Evolutionary conservation across 2,113 vertebrate species (phyloP), one percentile per base, ranked within the genome.

Genomic region (Nesoenas mayeri): DNA sequence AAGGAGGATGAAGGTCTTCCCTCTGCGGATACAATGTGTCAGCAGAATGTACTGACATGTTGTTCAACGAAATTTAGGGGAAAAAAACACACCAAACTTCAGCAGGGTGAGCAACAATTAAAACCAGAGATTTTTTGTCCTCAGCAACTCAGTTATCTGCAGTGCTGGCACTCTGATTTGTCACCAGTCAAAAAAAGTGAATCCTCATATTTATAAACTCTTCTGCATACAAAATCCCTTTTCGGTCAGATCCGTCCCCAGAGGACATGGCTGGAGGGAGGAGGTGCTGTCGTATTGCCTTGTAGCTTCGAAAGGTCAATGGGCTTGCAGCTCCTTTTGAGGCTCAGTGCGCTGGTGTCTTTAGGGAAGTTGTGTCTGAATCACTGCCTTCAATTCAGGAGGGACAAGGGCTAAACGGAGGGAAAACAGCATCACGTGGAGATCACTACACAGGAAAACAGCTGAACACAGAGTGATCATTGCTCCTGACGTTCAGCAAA

Each of bases 1-100:
- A 4, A 25, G 12, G 1, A 6, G 1, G 1, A 0, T 18, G 6
- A 7, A 8, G 4, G 1, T n/a, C 66, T 81, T 80, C 20, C 8
- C 11, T 82, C 24, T 84, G 28, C 14, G 78, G 51, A 60, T 71
- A 29, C 6, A 34, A 5, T 44, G 28, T 78, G 26, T 51, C 51
- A 80, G 57, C 47, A 91, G 66, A 77, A 80, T 15, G 14, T 29
- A 32, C 26, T 60, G 26, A 34, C 28, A 25, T 54, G 11, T 70
- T 44, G 11, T 44, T 44, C 51, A 42, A 3, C 31, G 20, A 79
- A 72, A 85, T 50, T 29, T 9, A 20, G 9, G 22, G 22, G 2
- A 1, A 18, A 42, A 71, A 29, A 73, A 62, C 9, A 6, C 9
- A 57, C 26, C 29, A 47, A 61, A 53, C 26, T 38, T 62, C 58